A percentile compares a stretch with the other conserved stretches of the same genome.
phyloP scores from a whole-genome alignment of 1,140 invertebrate genomes.

The Drosophila fuyamai region DNA sequence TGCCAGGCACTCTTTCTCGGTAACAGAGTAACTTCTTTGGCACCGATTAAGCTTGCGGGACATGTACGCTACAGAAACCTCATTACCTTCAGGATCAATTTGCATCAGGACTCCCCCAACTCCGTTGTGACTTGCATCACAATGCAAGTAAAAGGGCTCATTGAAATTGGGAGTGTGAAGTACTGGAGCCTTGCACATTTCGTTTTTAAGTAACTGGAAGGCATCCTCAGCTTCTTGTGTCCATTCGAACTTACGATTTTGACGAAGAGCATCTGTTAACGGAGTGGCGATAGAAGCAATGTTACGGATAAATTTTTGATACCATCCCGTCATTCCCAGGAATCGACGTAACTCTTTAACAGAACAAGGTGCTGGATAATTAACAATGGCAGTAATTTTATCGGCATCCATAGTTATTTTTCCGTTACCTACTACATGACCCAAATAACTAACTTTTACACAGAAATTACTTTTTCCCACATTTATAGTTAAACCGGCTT shows the following conservation, averaged over 20 bases:
- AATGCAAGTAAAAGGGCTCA: constrained; percentile 15
- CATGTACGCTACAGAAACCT: constrained; percentile 11
- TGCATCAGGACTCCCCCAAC: constrained; percentile 12
- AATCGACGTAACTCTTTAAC: constrained; percentile 17
- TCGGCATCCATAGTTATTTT: constrained; percentile 4
- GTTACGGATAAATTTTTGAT: constrained; percentile 17
- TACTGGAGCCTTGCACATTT: neutral
- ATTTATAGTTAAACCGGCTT: neutral
- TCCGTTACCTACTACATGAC: constrained; percentile 10
- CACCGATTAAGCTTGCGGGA: constrained; percentile 14
- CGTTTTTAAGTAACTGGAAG: no score
- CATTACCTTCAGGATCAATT: neutral
- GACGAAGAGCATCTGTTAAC: constrained; percentile 1
- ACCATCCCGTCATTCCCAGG: constrained; percentile 15
- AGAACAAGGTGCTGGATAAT: constrained; percentile 7
- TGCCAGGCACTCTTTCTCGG: constrained; percentile 2
- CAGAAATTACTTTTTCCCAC: neutral
- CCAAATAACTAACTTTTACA: constrained; percentile 8
- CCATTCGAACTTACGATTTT: no score
- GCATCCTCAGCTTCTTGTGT: no score
- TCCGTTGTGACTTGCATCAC: constrained; percentile 18
- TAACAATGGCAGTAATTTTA: constrained; percentile 8
- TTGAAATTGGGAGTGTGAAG: neutral
- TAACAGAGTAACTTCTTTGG: constrained; percentile 15
- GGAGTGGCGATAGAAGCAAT: constrained; percentile 12